These are phyloP conservation scores for Callitettix versicolor DNA, from an alignment of 1,140 invertebrate genomes.

Conservation along the genomic window DNA sequence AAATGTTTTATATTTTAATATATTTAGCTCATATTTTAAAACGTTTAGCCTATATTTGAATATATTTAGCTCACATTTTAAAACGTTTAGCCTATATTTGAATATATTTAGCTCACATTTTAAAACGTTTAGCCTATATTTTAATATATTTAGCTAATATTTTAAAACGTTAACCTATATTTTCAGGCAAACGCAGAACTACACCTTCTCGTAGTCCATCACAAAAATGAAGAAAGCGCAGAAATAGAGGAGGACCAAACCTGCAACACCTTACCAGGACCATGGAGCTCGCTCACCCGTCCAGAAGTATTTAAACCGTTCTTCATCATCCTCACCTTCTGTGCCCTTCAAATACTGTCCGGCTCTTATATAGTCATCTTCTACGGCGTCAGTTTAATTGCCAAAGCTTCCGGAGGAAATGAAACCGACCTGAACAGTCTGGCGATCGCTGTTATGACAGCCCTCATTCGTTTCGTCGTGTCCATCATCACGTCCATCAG, in stretches of 20 bases:
- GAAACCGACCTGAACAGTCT: conserved; percentile 5
- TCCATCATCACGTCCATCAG: conserved; percentile 50
- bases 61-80: too few species aligned
- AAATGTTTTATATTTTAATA: too few species aligned
- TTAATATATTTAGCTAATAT: too few species aligned
- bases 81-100: too few species aligned
- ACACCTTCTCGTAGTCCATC: conserved; percentile 36
- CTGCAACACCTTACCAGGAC: background rate
- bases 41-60: too few species aligned
- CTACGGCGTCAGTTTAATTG: conserved; percentile 58
- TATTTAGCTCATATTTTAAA: too few species aligned
- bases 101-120: too few species aligned
- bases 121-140: too few species aligned
- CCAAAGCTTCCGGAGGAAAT: conserved; percentile 16
- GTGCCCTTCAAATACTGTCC: conserved; percentile 54
- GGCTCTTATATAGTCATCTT: conserved; percentile 64
- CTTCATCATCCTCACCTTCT: conserved; percentile 57
- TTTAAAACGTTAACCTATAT: background rate
- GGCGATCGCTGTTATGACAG: conserved; percentile 46
- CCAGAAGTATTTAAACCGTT: conserved; percentile 55
- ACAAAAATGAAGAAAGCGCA: background rate
- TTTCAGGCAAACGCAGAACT: conserved; percentile 26
- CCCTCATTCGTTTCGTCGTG: conserved; percentile 46
- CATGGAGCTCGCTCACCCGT: conserved; percentile 27
- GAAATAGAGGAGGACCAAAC: background rate